phyloP scores from a whole-genome alignment of 2,797 vertebrate genomes.

The Oceanodroma leucorhoa region DNA sequence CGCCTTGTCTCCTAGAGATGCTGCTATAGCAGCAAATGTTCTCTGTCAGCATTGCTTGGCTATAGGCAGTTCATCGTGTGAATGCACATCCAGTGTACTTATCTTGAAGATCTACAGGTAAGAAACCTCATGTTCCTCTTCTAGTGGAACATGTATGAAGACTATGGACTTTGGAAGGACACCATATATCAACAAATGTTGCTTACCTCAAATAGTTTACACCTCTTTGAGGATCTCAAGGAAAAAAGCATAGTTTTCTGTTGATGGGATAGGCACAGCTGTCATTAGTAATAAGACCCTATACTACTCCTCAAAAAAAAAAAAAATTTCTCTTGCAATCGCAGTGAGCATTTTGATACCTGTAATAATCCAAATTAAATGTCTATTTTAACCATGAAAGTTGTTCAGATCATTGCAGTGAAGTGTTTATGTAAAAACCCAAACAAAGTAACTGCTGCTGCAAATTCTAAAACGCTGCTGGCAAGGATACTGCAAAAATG shows the following conservation, averaged over 20 bases:
- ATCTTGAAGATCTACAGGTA: neutral
- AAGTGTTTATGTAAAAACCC: neutral
- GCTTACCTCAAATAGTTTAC: too few species aligned
- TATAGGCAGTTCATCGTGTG: neutral
- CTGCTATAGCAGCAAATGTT: fast-evolving
- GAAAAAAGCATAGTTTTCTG: neutral
- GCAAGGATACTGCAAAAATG: slow-evolving; percentile 79
- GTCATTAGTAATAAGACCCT: neutral
- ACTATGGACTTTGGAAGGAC: neutral
- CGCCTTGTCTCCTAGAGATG: neutral
- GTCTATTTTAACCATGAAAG: neutral
- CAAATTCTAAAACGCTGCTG: slow-evolving; percentile 14
- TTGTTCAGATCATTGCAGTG: neutral
- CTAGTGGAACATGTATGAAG: fast-evolving
- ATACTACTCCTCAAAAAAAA: neutral
- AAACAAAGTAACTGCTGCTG: neutral
- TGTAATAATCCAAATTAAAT: neutral
- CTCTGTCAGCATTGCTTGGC: neutral
- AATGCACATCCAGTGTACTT: neutral
- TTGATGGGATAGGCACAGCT: neutral
- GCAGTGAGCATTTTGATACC: neutral
- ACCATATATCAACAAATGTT: neutral
- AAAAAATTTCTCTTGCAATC: neutral
- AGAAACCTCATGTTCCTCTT: neutral
- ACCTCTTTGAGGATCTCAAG: neutral